phyloP scores from a whole-genome alignment of 2,888 invertebrate genomes.

The Eledona agricola region DNA sequence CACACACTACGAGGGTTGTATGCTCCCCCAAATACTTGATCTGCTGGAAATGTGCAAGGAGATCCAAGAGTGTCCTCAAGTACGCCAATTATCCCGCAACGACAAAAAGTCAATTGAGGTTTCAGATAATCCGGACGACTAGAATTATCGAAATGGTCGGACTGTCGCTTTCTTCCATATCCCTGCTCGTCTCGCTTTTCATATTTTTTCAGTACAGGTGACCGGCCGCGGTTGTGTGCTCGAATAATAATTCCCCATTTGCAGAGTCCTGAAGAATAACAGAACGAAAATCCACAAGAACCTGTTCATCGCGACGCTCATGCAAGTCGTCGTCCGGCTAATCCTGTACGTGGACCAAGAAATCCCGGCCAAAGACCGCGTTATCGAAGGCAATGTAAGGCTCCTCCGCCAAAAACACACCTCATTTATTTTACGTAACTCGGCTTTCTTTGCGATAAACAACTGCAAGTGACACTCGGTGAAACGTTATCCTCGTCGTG shows the following conservation, averaged over 20 bases:
- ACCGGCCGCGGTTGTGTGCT: too few relatives aligned
- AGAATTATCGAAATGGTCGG: conserved; percentile 84
- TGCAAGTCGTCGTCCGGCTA: conserved; percentile 78
- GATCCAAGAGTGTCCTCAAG: conserved; percentile 53
- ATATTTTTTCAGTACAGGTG: conserved; percentile 88
- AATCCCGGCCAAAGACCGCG: conserved; percentile 51
- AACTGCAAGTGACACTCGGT: conserved; percentile 11
- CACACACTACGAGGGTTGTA: conserved; percentile 86
- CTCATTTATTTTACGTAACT: conserved; percentile 10
- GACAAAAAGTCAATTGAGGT: conserved; percentile 38
- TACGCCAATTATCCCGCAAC: conserved; percentile 28
- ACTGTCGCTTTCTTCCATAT: conserved; percentile 78
- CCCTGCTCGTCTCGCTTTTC: conserved; percentile 76
- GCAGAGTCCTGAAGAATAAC: conserved; percentile 79
- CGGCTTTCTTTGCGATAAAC: conserved; percentile 11
- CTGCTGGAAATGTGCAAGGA: conserved; percentile 68
- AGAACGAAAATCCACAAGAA: conserved; percentile 88
- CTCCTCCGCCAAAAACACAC: too few relatives aligned
- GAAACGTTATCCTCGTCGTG: conserved; percentile 4
- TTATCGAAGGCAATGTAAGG: conserved; percentile 76
- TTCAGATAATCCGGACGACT: conserved; percentile 75
- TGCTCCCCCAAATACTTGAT: conserved; percentile 73
- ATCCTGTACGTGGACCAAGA: conserved; percentile 79
- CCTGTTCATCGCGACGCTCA: conserved; percentile 82
- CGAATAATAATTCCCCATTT: conserved; percentile 43